Evolutionary conservation across 2,888 invertebrate species (phyloP), one percentile per base, ranked within the genome.

Genomic region (Bellardia pandia): DNA sequence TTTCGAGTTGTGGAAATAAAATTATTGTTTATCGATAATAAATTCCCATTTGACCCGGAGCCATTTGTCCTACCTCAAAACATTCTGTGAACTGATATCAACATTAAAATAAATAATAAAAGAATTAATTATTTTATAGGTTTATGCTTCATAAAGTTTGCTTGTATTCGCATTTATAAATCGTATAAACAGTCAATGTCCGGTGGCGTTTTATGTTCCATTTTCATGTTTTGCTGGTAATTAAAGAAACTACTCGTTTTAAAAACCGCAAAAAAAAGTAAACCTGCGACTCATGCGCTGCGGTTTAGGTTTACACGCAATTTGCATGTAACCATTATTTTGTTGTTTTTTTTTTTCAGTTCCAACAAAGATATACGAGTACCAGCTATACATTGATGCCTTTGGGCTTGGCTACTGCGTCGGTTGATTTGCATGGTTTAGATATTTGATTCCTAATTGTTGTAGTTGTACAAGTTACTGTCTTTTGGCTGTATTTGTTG

Each of bases 321-420:
- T 42, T 42, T 68, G 30, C 62, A 53, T 53, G 56, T 71, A 71
- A 56, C 45, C 51, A 42, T 53, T 64, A 33, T 37, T 53, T 51
- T 53, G n/a, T 16, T 37, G 1, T 58, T 51, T 40, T 45, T 11
- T 13, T 23, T 51, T 72, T 66, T 48, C 6, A 69, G 45, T 79
- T 42, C n/a, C 9, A 53, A 81, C n/a, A 74, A 16, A 66, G 64
- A 74, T 81, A 74, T 74, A 80, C 64, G 64, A 56, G 13, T 33
- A 56, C 7, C 53, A 56, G 13, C 13, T 8, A 58, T 56, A 79
- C 64, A 40, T 30, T 37, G 9, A 53, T 62, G 81, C 85, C 85
- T 80, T 77, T 85, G 87, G 87, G 85, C 72, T 88, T 72, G 82
- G 77, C 86, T 82, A 84, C 77, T 75, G 62, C 23, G 3, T 45